Percentiles rank a stretch among this genome's conserved stretches.
phyloP scores from a whole-genome alignment of 1,140 invertebrate genomes.

The Danaus melanippus region DNA sequence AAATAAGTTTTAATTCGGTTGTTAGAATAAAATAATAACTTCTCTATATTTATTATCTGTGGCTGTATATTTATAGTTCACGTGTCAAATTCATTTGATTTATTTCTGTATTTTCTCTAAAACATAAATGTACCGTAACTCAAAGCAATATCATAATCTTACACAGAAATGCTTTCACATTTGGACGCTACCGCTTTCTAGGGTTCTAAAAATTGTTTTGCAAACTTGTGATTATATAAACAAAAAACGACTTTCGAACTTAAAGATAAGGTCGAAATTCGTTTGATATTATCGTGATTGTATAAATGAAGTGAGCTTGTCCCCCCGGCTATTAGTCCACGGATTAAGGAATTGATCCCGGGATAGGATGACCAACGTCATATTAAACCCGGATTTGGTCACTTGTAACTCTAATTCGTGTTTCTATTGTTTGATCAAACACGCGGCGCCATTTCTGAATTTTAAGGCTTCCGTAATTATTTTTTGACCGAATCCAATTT shows the following conservation, averaged over 20 bases:
- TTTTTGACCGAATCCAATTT: no score
- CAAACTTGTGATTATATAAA: conserved; percentile 11
- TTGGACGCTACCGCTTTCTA: conserved; percentile 32
- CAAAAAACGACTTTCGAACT: conserved; percentile 14
- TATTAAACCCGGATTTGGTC: conserved; percentile 63
- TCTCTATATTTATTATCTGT: no score
- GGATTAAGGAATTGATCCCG: conserved; percentile 58
- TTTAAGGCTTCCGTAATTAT: no score
- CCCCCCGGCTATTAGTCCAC: conserved; percentile 56
- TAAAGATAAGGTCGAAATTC: conserved; percentile 18
- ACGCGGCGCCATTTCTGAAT: not conserved
- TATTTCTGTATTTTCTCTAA: conserved; percentile 16
- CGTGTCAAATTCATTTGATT: conserved; percentile 2
- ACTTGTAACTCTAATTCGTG: conserved; percentile 55
- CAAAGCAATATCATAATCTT: conserved; percentile 63
- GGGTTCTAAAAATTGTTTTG: conserved; percentile 49
- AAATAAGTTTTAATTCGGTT: no score
- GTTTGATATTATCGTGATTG: conserved; percentile 3
- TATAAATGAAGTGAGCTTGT: conserved; percentile 35
- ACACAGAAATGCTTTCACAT: conserved; percentile 68
- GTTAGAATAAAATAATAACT: conserved; percentile 6
- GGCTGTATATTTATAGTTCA: not conserved
- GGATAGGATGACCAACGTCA: conserved; percentile 63
- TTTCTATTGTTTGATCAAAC: conserved; percentile 25
- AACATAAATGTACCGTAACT: conserved; percentile 39